Conservation (phyloP, 2,113 vertebrate species). For the Jaculus jaculus region DNA sequence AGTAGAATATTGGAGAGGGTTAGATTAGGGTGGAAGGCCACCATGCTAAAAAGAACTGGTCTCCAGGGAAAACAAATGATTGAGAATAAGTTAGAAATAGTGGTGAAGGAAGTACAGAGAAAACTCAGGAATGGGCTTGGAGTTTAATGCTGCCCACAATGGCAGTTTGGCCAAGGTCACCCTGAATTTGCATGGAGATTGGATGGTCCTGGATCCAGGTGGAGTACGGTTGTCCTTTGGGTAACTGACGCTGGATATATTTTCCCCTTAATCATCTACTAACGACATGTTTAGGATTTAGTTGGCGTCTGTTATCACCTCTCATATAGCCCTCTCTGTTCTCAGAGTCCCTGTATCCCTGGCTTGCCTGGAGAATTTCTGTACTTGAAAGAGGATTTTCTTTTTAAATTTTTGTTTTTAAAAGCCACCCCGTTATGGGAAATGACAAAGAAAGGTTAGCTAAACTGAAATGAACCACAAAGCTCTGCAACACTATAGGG, state of each 20-base stretch:
- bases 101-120: neutral
- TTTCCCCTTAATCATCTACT: neutral
- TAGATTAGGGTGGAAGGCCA: neutral
- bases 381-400: neutral
- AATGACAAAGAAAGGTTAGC: constrained; percentile 38
- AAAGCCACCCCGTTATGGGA: neutral
- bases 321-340: neutral
- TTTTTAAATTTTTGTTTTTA: neutral
- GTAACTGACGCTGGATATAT: neutral
- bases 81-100: neutral
- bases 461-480: neutral
- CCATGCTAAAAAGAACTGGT: neutral
- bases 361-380: neutral
- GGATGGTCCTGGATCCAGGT: neutral
- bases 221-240: neutral
- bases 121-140: neutral
- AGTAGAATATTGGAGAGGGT: neutral
- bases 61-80: neutral
- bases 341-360: neutral
- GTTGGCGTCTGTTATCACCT: neutral
- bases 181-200: neutral
- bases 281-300: neutral
- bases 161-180: neutral
- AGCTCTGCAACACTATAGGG: neutral
- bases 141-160: neutral